Percentiles rank a stretch among this genome's conserved stretches.
phyloP scores from a whole-genome alignment of 1,140 invertebrate genomes.

The Diploscapter pachys region DNA sequence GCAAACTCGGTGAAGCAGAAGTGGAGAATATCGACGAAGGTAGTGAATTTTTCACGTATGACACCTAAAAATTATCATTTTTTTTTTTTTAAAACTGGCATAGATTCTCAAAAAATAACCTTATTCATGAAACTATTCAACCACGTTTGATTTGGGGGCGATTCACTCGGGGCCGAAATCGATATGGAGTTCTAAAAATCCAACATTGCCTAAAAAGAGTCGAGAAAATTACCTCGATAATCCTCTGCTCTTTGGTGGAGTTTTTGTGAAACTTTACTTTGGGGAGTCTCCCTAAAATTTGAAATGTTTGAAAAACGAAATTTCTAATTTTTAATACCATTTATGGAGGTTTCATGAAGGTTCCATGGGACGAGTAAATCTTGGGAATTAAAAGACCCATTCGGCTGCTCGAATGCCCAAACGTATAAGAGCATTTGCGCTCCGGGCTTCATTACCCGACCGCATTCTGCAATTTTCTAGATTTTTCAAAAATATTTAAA shows the following conservation, averaged over 20 bases:
- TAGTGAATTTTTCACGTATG: neutral
- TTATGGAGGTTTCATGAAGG: constrained; percentile 36
- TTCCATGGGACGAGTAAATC: constrained; percentile 39
- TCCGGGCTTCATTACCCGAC: constrained; percentile 26
- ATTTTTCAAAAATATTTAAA: too few species aligned
- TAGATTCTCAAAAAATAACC: constrained; percentile 7
- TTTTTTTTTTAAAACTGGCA: too few species aligned
- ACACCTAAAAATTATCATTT: too few species aligned
- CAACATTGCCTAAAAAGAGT: constrained; percentile 4
- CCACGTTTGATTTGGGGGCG: constrained; percentile 22
- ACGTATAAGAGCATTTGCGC: constrained; percentile 33
- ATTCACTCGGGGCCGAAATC: constrained; percentile 13
- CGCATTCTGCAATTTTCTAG: constrained; percentile 14
- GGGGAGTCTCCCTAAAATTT: constrained; percentile 32
- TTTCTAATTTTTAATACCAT: constrained; percentile 14
- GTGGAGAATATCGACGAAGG: constrained; percentile 8
- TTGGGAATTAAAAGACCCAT: constrained; percentile 32
- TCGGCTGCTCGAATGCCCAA: constrained; percentile 40
- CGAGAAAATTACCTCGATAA: constrained; percentile 25
- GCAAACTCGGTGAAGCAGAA: neutral
- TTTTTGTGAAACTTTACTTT: constrained; percentile 36
- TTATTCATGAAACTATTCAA: constrained; percentile 18
- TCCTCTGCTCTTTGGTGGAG: constrained; percentile 37
- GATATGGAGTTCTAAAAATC: constrained; percentile 30
- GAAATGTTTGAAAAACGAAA: neutral